These are phyloP conservation scores for Camptogramma bilineatum DNA, from an alignment of 2,888 invertebrate genomes.

Conservation along the genomic window DNA sequence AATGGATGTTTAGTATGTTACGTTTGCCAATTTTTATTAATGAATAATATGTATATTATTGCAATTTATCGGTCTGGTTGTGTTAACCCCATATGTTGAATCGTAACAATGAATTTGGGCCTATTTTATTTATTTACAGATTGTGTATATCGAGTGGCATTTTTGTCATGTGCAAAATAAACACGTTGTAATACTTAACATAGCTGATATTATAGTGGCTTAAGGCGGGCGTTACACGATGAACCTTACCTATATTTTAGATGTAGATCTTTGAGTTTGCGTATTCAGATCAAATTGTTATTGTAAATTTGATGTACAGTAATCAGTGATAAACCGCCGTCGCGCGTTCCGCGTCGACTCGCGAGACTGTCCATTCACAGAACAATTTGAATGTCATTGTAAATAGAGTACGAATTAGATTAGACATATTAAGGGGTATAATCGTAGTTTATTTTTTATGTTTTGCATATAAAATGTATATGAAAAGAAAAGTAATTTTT, in stretches of 20 bases:
- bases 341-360: conserved; percentile 61
- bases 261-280: conserved; percentile 81
- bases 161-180: conserved; percentile 75
- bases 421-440: conserved; percentile 77
- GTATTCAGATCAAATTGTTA: conserved; percentile 81
- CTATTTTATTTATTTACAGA: conserved; percentile 71
- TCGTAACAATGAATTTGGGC: conserved; percentile 79
- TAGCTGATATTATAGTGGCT: conserved; percentile 82
- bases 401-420: conserved; percentile 82
- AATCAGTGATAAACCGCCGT: conserved; percentile 63
- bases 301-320: conserved; percentile 83
- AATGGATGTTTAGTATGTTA: conserved; percentile 56
- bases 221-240: conserved; percentile 78
- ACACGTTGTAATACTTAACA: conserved; percentile 77
- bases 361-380: conserved; percentile 74
- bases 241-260: conserved; percentile 77
- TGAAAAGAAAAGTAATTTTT: conserved; percentile 54
- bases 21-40: conserved; percentile 58
- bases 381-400: conserved; percentile 80
- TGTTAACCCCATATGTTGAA: conserved; percentile 72
- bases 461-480: conserved; percentile 66
- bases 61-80: conserved; percentile 65
- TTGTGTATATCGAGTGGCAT: conserved; percentile 62
- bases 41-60: conserved; percentile 54
- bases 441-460: conserved; percentile 77